Base-by-base conservation (phyloP, 2,888 invertebrate genomes). In the Melikaiella ostensackeni region DNA sequence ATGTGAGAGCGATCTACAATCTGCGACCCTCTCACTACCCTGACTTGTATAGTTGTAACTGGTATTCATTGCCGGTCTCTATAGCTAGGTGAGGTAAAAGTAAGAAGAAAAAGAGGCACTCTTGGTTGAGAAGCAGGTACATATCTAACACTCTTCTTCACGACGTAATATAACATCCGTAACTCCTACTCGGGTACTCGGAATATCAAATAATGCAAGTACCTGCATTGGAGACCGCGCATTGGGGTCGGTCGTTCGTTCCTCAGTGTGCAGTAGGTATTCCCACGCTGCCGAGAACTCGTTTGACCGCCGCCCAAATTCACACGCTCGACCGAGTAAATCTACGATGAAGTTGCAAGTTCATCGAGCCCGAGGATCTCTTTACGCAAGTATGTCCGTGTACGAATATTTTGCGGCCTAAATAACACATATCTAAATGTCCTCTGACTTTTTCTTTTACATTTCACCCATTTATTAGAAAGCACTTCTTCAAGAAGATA, bases 291-390 rank as follows among this genome's bases (percentile, higher is more conserved):
- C 78, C 81, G 80, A 84, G 81, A 84, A 85, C 84, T 84, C 80
- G 82, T 84, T 83, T 85, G 84, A 84, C 84, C 81, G 80, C 84
- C 80, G 82, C 81, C 84, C 82, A 84, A 85, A 85, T 85, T 84
- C 85, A 83, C 85, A 85, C 85, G 85, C 84, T 83, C 75, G 50
- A 62, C 57, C 75, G 55, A 77, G 61, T 75, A 77, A 75, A 81
- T 75, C 80, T 77, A 77, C 77, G 46, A 70, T 30, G 16, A 70
- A 70, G 61, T 75, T 78, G 70, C 75, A 78, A 78, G 66, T 78
- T 78, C 77, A 75, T 75, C 75, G 46, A 78, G 77, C 74, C 59
- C 55, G 27, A 63, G 74, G 62, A 78, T 77, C 59, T 61, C 21
- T 57, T 50, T 33, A 63, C 35, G 62, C 62, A 63, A 63, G 62